Conservation (phyloP, 2,113 vertebrate genomes). For the Progne subis region DNA sequence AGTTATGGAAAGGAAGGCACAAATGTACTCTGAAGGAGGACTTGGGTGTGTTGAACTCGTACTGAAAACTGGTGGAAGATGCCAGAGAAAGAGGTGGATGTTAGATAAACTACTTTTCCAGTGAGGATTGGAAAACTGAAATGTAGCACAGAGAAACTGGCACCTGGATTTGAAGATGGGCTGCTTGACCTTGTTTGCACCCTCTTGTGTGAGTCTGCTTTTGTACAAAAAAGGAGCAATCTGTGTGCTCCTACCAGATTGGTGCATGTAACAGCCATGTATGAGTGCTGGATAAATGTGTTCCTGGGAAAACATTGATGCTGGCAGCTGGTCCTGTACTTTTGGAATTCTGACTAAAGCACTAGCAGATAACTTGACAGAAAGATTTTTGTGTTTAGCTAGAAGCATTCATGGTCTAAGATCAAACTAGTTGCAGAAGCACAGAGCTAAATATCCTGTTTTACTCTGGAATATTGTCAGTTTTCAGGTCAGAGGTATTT, state of each 20-base stretch:
- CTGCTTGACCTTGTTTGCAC: background rate
- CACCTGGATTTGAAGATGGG: background rate
- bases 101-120: background rate
- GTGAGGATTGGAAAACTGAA: background rate
- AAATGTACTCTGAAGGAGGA: background rate
- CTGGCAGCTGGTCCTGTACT: background rate
- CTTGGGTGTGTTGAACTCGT: background rate
- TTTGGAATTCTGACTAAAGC: background rate
- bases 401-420: background rate
- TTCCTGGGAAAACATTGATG: background rate
- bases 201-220: background rate
- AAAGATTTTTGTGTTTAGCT: background rate
- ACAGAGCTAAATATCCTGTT: background rate
- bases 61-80: background rate
- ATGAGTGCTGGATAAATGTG: background rate
- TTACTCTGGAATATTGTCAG: background rate
- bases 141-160: background rate
- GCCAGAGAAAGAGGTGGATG: background rate
- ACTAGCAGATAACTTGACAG: background rate
- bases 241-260: accelerated
- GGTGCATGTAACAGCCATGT: accelerated
- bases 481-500: background rate
- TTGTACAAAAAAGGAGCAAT: background rate
- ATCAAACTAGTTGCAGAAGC: background rate
- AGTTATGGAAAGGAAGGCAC: background rate